These are phyloP conservation scores for Gymnodraco acuticeps DNA, from an alignment of 2,797 vertebrate genomes.

Conservation along the genomic window DNA sequence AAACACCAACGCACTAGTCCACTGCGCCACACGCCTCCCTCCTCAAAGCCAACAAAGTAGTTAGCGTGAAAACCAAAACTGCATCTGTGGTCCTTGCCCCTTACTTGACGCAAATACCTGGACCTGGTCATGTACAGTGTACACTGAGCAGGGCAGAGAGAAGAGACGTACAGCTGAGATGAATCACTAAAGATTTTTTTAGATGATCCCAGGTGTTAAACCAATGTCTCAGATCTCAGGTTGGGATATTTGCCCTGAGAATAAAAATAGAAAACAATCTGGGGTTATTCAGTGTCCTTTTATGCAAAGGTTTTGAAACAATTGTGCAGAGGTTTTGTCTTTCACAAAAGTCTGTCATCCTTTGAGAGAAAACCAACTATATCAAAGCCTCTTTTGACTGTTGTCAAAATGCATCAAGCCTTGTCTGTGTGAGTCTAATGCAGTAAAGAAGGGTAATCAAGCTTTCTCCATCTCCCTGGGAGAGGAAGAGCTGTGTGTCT, in stretches of 20 bases:
- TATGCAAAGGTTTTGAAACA: slow-evolving; percentile 5
- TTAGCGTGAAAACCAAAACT: background rate
- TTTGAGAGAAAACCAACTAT: slow-evolving; percentile 3
- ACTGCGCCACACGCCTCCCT: no score
- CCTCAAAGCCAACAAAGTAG: background rate
- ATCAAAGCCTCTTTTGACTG: slow-evolving; percentile 3
- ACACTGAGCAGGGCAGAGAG: background rate
- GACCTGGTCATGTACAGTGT: background rate
- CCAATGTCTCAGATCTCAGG: background rate
- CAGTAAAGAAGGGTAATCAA: background rate
- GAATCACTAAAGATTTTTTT: slow-evolving; percentile 19
- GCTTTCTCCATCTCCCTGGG: background rate
- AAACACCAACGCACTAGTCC: no score
- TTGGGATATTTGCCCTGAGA: background rate
- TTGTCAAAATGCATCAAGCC: background rate
- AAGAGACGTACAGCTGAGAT: slow-evolving; percentile 11
- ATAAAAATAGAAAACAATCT: background rate
- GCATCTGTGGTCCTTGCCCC: background rate
- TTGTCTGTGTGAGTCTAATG: background rate
- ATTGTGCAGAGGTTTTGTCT: slow-evolving; percentile 10
- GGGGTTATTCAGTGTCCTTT: background rate
- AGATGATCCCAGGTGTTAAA: slow-evolving; percentile 30
- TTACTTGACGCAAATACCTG: background rate
- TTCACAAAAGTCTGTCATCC: slow-evolving; percentile 15
- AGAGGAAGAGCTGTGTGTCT: slow-evolving; percentile 10